Evolutionary conservation across 2,113 vertebrate species (phyloP).

Genomic region (Antechinus stuartii): DNA sequence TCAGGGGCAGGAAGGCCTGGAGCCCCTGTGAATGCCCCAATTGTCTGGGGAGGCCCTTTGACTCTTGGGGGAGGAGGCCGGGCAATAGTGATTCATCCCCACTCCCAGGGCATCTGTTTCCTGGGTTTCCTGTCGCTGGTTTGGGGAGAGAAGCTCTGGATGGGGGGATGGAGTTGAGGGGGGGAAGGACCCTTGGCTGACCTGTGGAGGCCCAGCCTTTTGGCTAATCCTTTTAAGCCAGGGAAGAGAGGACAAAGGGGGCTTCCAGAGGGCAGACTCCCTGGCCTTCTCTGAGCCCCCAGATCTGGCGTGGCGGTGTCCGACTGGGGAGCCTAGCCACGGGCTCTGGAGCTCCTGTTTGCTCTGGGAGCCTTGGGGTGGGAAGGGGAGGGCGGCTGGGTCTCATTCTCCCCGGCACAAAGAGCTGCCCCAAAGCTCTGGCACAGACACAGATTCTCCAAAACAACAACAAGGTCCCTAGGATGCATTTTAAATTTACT

Average conservation of each 20-base stretch:
- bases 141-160: conserved; percentile 24
- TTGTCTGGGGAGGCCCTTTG: neutral
- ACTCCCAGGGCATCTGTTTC: conserved; percentile 49
- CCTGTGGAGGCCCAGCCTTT: neutral
- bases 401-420: neutral
- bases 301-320: neutral
- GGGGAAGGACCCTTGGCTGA: neutral
- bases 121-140: conserved; percentile 47
- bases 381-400: neutral
- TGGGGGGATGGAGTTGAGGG: neutral
- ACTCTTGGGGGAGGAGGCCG: neutral
- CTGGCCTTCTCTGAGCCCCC: neutral
- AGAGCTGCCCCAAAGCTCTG: neutral
- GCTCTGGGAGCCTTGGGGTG: neutral
- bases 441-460: neutral
- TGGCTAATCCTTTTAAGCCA: neutral
- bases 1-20: neutral
- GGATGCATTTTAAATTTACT: too few species aligned
- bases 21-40: neutral
- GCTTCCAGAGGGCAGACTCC: neutral
- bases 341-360: neutral
- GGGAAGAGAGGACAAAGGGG: neutral
- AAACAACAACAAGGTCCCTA: too few species aligned
- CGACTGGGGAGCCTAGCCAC: neutral
- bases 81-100: neutral